Evolutionary conservation across 2,797 vertebrate species (phyloP).

Genomic region (Pygocentrus nattereri): DNA sequence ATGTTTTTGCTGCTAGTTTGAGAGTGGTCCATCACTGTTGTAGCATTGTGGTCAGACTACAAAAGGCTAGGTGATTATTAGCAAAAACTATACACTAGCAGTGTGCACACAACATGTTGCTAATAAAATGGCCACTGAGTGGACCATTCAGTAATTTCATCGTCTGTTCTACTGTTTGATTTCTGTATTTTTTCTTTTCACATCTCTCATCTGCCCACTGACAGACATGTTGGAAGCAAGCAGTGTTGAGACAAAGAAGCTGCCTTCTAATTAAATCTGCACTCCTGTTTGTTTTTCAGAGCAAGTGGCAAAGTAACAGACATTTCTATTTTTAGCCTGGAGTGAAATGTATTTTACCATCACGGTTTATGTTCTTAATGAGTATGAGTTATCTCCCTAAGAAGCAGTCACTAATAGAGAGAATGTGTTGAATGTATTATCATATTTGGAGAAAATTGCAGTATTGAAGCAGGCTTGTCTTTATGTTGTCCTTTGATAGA

Average conservation of each 20-base stretch:
- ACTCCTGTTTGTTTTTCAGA: constrained; percentile 16
- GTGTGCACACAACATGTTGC: neutral
- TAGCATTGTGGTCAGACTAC: neutral
- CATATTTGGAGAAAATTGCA: neutral
- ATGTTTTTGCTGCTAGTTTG: too few species aligned
- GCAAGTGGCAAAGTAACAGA: neutral
- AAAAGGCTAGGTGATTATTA: too few species aligned
- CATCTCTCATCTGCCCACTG: constrained; percentile 18
- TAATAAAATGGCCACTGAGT: neutral
- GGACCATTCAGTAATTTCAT: neutral
- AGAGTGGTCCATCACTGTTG: too few species aligned
- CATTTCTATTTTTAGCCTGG: constrained; percentile 22
- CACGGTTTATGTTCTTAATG: constrained; percentile 28
- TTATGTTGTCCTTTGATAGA: neutral
- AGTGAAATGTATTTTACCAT: constrained; percentile 18
- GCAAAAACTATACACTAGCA: neutral
- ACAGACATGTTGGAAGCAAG: neutral
- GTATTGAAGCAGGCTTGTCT: neutral
- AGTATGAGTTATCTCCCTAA: constrained; percentile 11
- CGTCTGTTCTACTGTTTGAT: neutral
- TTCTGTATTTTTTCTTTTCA: neutral
- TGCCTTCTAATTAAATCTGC: constrained; percentile 17
- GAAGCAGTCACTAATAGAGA: neutral
- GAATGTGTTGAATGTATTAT: neutral
- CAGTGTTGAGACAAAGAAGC: constrained; percentile 1